Evolutionary conservation across 2,113 vertebrate genomes (phyloP).

Genomic region (Microtus ochrogaster): DNA sequence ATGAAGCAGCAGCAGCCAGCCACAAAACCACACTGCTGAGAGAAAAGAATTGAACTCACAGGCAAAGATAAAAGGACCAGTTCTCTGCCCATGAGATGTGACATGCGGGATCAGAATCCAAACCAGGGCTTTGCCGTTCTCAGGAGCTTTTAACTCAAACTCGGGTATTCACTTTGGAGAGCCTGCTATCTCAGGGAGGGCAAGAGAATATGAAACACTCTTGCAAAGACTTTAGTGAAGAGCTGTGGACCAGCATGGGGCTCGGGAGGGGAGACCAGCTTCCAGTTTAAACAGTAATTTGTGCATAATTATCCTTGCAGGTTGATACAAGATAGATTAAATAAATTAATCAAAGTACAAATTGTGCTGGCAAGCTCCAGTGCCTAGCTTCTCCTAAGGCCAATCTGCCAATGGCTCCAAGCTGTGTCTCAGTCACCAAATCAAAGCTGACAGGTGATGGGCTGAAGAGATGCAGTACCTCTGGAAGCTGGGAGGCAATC

Average conservation of each 20-base stretch:
- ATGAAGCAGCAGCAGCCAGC: neutral
- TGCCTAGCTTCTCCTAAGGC: conserved; percentile 19
- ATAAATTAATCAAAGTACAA: conserved; percentile 74
- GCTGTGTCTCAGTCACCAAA: conserved; percentile 15
- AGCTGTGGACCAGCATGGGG: neutral
- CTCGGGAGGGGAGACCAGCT: neutral
- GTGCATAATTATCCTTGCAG: conserved; percentile 58
- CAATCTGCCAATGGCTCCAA: neutral
- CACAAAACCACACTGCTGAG: neutral
- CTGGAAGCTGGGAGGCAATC: neutral
- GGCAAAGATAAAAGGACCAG: conserved; percentile 5
- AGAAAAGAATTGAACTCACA: neutral
- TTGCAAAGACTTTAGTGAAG: neutral
- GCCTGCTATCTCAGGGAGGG: neutral
- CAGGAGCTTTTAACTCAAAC: conserved; percentile 29
- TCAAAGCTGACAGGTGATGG: conserved; percentile 35
- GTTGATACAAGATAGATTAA: conserved; percentile 73
- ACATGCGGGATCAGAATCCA: neutral
- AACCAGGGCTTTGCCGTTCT: neutral
- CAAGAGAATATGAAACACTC: neutral
- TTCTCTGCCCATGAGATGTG: neutral
- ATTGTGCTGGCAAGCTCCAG: conserved; percentile 57
- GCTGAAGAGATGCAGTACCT: neutral
- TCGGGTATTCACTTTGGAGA: neutral
- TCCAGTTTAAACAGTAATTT: conserved; percentile 65